A percentile compares a stretch with the other conserved stretches of the same genome.
These are phyloP conservation scores for Parauchenoglanis punctatus DNA, from an alignment of 2,797 vertebrate genomes.

Conservation along the genomic window DNA sequence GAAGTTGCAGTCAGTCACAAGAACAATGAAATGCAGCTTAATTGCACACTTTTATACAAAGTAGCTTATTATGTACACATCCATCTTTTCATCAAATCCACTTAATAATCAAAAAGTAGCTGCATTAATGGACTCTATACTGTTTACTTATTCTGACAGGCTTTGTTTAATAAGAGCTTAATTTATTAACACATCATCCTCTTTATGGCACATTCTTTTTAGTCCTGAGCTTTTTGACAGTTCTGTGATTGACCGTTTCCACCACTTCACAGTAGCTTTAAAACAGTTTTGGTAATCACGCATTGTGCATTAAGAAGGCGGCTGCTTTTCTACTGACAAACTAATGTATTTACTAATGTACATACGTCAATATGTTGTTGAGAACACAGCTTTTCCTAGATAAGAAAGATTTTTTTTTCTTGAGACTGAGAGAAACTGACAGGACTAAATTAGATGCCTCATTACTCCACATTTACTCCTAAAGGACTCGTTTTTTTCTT, in stretches of 20 bases:
- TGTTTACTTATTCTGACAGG: too few species aligned
- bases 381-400: not conserved
- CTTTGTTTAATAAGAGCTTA: not conserved
- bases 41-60: not conserved
- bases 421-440: not conserved
- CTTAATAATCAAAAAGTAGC: not conserved
- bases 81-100: not conserved
- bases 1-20: not conserved
- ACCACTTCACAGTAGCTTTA: not conserved
- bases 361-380: not conserved
- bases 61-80: not conserved
- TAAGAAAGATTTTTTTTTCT: not conserved
- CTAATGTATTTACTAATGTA: not conserved
- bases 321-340: not conserved
- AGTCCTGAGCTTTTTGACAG: not conserved
- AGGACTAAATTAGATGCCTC: not conserved
- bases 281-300: not conserved
- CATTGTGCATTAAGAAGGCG: not conserved
- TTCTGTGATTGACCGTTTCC: not conserved
- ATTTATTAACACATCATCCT: not conserved
- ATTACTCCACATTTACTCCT: slow-evolving; percentile 3
- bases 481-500: not conserved
- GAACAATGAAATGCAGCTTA: not conserved
- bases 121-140: not conserved
- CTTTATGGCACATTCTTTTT: not conserved